Conservation (phyloP, 2,888 invertebrate species). For the Lypha dubia region DNA sequence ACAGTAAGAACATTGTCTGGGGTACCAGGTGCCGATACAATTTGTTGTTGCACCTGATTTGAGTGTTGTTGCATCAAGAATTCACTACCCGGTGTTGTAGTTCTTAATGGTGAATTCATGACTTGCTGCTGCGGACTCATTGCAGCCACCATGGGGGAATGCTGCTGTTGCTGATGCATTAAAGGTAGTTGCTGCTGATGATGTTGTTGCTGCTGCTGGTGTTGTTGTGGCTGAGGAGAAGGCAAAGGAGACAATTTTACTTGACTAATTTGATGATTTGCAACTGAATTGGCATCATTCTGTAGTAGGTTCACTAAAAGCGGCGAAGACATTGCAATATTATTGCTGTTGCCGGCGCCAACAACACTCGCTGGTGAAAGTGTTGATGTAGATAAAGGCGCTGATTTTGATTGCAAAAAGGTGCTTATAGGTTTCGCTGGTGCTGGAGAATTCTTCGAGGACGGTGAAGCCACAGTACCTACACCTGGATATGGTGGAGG, state of each 20-base stretch:
- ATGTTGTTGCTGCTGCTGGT: conserved; percentile 45
- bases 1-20: conserved; percentile 75
- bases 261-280: conserved; percentile 75
- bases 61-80: conserved; percentile 74
- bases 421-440: conserved; percentile 73
- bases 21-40: conserved; percentile 62
- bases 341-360: conserved; percentile 75
- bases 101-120: conserved; percentile 79
- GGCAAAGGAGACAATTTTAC: conserved; percentile 76
- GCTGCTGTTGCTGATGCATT: conserved; percentile 73
- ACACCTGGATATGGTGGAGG: conserved; percentile 82
- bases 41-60: conserved; percentile 73
- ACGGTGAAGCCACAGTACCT: conserved; percentile 72
- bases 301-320: conserved; percentile 95
- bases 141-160: conserved; percentile 65
- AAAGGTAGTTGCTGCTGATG: conserved; percentile 68
- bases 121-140: conserved; percentile 72
- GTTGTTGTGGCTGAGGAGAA: conserved; percentile 75
- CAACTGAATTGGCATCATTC: conserved; percentile 86
- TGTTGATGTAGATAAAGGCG: conserved; percentile 32
- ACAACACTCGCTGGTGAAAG: conserved; percentile 55
- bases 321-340: conserved; percentile 93
- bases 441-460: conserved; percentile 60
- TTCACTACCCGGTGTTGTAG: conserved; percentile 77
- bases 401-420: conserved; percentile 68